Percentiles rank a stretch among this genome's conserved stretches.
phyloP scores from a whole-genome alignment of 2,797 vertebrate genomes.

The Parauchenoglanis punctatus region DNA sequence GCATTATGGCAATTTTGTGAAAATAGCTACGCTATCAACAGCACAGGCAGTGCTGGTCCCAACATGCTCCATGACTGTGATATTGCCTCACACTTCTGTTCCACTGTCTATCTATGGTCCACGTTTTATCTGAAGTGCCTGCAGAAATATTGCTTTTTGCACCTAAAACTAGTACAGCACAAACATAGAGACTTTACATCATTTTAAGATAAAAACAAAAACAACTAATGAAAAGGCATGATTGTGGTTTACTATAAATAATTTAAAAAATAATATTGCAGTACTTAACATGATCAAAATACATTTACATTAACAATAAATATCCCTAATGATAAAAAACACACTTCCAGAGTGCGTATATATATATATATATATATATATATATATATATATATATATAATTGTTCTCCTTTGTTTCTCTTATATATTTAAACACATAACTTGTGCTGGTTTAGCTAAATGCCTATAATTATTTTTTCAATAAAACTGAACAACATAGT shows the following conservation, averaged over 20 bases:
- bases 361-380: not conserved
- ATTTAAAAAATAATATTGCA: constrained; percentile 32
- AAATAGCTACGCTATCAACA: constrained; percentile 3
- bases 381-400: not conserved
- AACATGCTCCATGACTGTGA: constrained; percentile 26
- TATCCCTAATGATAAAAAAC: constrained; percentile 49
- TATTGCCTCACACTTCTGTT: constrained; percentile 37
- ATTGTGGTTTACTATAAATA: constrained; percentile 36
- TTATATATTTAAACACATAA: constrained; percentile 43
- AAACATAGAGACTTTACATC: constrained; percentile 43
- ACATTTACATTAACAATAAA: constrained; percentile 58
- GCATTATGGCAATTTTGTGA: constrained; percentile 3
- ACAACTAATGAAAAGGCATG: constrained; percentile 41
- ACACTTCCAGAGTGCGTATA: constrained; percentile 55
- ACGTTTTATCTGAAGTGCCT: constrained; percentile 34
- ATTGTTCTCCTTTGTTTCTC: constrained; percentile 23
- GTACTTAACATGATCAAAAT: constrained; percentile 42
- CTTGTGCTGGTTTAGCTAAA: constrained; percentile 28
- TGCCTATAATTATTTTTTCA: constrained; percentile 16
- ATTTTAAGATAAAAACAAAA: constrained; percentile 35
- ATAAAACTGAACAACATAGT: constrained; percentile 31
- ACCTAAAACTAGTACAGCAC: constrained; percentile 55
- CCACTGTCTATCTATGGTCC: constrained; percentile 5
- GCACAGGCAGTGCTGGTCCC: constrained; percentile 5
- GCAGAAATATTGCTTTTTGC: constrained; percentile 58